phyloP scores from a whole-genome alignment of 2,113 vertebrate genomes.

The Chlorodrepanis virens region DNA sequence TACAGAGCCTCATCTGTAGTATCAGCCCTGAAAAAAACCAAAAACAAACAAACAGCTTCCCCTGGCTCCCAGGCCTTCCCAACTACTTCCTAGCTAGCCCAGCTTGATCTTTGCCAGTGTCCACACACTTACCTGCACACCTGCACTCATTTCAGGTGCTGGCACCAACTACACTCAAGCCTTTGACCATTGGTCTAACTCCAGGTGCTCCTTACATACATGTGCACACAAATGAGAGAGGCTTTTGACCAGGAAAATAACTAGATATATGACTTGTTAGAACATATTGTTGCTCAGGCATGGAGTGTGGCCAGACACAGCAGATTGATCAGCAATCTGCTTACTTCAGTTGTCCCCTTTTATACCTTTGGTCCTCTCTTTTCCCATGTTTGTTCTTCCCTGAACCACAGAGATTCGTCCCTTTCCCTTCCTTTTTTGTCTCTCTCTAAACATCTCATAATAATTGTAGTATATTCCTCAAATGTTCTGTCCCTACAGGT shows the following conservation, averaged over 20 bases:
- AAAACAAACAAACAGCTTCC: not conserved
- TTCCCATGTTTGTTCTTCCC: not conserved
- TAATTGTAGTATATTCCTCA: not conserved
- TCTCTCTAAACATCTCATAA: not conserved
- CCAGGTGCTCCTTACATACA: fast-evolving
- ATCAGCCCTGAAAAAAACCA: not conserved
- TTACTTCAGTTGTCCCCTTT: fast-evolving
- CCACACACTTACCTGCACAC: not conserved
- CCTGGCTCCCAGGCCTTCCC: not conserved
- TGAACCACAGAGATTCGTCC: not conserved
- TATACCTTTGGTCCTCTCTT: not conserved
- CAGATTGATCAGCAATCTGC: not conserved
- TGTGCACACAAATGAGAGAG: not conserved
- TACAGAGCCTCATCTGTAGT: not conserved
- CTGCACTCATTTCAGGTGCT: not conserved
- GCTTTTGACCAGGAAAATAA: not conserved
- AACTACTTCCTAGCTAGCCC: not conserved
- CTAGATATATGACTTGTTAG: not conserved
- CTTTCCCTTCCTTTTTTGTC: not conserved
- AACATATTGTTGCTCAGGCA: not conserved
- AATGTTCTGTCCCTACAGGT: not conserved
- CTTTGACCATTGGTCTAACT: not conserved
- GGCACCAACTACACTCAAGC: fast-evolving
- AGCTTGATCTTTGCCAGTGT: not conserved
- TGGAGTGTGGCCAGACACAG: not conserved